Percentiles rank a stretch among this genome's conserved stretches.
Conservation (phyloP, 1,140 invertebrate species). For the Sinonovacula constricta region DNA sequence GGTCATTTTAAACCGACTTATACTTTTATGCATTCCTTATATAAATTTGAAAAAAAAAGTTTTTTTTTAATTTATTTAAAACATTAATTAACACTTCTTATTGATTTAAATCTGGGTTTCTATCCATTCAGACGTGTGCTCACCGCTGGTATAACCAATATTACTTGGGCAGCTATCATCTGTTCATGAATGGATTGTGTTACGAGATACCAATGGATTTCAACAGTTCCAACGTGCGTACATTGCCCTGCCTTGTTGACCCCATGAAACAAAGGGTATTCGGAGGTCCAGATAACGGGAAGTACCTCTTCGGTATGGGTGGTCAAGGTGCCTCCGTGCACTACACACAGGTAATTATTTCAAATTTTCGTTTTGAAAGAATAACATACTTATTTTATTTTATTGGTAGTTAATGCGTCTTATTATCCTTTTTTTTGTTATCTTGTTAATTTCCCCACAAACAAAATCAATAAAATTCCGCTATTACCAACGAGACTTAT, state of each 20-base stretch:
- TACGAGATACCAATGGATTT: slow-evolving; percentile 45
- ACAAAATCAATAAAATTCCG: neutral
- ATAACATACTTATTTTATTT: too few species aligned
- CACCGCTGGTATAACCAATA: slow-evolving; percentile 37
- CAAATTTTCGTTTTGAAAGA: neutral
- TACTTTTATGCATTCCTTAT: too few species aligned
- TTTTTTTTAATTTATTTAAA: too few species aligned
- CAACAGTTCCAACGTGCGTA: slow-evolving; percentile 13
- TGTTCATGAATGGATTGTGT: slow-evolving; percentile 42
- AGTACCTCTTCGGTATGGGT: slow-evolving; percentile 40
- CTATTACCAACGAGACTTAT: neutral
- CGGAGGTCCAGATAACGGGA: neutral
- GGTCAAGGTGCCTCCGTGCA: slow-evolving; percentile 19
- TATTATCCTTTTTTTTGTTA: too few species aligned
- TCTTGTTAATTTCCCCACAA: neutral
- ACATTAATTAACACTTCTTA: too few species aligned
- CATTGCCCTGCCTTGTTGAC: slow-evolving; percentile 31
- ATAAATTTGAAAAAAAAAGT: too few species aligned
- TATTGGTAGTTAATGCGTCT: too few species aligned
- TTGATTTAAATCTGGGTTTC: too few species aligned
- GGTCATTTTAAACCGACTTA: too few species aligned
- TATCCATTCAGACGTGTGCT: slow-evolving; percentile 43
- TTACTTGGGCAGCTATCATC: neutral
- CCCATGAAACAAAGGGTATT: slow-evolving; percentile 20
- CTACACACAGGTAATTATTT: slow-evolving; percentile 5